Base-by-base conservation (phyloP, 2,113 vertebrate species). In the Nesospiza acunhae region DNA sequence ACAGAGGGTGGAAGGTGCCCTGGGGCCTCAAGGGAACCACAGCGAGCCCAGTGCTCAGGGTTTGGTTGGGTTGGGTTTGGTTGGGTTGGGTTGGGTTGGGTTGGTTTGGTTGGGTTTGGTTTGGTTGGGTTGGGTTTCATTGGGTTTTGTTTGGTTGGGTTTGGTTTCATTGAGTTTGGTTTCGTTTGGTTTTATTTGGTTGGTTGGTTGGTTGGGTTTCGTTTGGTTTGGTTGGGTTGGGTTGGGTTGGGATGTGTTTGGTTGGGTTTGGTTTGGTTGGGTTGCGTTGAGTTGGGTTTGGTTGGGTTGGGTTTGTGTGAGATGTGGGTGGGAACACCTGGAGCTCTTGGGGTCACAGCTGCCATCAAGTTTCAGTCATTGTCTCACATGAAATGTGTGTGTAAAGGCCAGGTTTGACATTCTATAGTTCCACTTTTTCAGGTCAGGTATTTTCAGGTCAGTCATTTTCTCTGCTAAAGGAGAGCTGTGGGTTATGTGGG, bases 11-110 rank as follows among this genome's bases (percentile, higher is more conserved):
- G 21, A 2, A 4, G 9, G 22, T 0, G 18, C 6, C 46, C 59
- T 26, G 82, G 41, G 41, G 35, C n/a, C 56, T 20, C 21, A 13
- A 26, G 50, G 39, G 24, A 24, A 2, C 15, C 7, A 2, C 26
- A 9, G 0, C 0, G 2, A 69, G 42, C n/a, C n/a, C 2, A 24
- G 2, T 11, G 1, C 26, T 17, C 6, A 3, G 6, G 0, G 9
- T 47, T 20, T 6, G 39, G 44, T 23, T 24, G 2, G 20, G 55
- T 58, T n/a, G 6, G 31, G 62, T 37, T 37, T 1, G 33, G 17
- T 35, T 27, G 0, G 15, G 15, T 9, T n/a, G 3, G 11, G 31
- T 19, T 26, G 5, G 42, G 44, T 46, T 21, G 4, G 20, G 44
- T 20, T 46, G 9, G 9, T 44, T 9, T 1, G 11, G 10, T 30